Conservation (phyloP, 2,113 vertebrate species). For the Platysternon megacephalum region DNA sequence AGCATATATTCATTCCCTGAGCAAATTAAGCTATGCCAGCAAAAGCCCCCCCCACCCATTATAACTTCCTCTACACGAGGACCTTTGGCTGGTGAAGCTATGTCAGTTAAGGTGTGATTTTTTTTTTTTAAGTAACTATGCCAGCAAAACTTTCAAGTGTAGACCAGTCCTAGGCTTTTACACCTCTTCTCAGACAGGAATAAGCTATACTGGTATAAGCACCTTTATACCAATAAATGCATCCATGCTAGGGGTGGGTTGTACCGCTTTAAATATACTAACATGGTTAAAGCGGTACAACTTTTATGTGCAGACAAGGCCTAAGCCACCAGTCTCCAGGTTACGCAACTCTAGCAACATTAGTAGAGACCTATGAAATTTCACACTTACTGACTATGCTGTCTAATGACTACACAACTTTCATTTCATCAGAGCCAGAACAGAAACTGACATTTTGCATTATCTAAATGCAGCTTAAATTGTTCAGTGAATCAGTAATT, state of each 20-base stretch:
- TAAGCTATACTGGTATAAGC: not conserved
- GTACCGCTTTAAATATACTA: not conserved
- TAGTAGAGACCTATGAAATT: not conserved
- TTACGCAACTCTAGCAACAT: not conserved
- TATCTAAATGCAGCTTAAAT: not conserved
- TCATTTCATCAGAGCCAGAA: not conserved
- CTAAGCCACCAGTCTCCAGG: not conserved
- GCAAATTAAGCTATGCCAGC: not conserved
- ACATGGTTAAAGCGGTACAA: not conserved
- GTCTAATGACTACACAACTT: not conserved
- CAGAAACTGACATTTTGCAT: not conserved
- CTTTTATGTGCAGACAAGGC: not conserved
- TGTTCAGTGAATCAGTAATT: not conserved
- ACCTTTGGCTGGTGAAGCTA: not conserved
- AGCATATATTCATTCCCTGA: not conserved
- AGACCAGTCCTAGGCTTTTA: not conserved
- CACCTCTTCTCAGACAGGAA: not conserved
- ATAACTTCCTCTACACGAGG: not conserved
- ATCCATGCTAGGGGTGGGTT: not conserved
- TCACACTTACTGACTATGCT: not conserved
- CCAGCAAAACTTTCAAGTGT: not conserved
- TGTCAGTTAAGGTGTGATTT: not conserved
- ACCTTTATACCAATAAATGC: not conserved
- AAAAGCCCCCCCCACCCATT: not conserved
- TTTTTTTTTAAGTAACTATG: not conserved